These are phyloP conservation scores for Ptilonorhynchus violaceus DNA, from an alignment of 2,113 vertebrate genomes.

Conservation along the genomic window DNA sequence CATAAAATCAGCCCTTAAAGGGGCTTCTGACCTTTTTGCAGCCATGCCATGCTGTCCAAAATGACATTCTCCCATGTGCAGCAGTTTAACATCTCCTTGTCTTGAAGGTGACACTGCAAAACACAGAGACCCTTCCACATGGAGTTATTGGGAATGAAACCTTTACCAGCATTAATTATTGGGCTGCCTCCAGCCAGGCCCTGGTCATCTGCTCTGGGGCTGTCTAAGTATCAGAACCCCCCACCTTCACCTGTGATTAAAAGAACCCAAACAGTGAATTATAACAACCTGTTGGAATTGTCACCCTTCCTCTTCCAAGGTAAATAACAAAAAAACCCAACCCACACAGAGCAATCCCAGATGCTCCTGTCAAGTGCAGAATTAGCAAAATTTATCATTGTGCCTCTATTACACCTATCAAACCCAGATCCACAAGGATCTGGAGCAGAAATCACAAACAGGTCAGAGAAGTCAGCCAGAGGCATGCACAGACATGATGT, in stretches of 20 bases:
- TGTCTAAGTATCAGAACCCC: background rate
- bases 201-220: background rate
- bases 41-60: background rate
- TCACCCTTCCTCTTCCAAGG: background rate
- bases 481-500: background rate
- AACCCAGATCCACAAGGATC: too few species aligned
- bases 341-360: background rate
- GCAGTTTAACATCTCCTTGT: background rate
- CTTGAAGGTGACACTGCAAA: background rate
- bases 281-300: background rate
- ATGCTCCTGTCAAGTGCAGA: background rate
- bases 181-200: background rate
- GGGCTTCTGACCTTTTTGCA: background rate
- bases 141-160: background rate
- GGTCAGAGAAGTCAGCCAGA: background rate
- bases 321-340: background rate
- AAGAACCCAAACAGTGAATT: background rate
- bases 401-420: background rate
- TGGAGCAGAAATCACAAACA: background rate
- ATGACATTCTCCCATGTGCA: background rate
- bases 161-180: background rate
- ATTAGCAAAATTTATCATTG: background rate
- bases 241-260: background rate
- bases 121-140: background rate
- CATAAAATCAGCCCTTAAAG: background rate